These are phyloP conservation scores for Drosophila neocordata DNA, from an alignment of 1,140 invertebrate species.

Conservation along the genomic window DNA sequence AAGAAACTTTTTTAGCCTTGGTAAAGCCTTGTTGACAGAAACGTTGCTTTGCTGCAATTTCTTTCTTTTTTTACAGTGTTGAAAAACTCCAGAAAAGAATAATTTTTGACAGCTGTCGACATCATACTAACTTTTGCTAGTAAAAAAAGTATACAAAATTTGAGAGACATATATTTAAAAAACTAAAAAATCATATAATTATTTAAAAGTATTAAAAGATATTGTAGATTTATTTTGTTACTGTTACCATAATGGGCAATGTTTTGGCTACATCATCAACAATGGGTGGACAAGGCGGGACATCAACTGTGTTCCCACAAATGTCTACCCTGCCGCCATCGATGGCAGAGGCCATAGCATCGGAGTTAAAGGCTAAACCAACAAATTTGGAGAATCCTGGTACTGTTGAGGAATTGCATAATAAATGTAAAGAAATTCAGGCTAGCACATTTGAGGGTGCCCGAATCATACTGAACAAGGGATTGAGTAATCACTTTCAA, in stretches of 20 bases:
- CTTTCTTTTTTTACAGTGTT: background rate
- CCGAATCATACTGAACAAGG: slow-evolving; percentile 97
- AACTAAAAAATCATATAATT: background rate
- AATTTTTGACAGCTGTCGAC: background rate
- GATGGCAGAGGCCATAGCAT: slow-evolving; percentile 41
- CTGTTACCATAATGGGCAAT: slow-evolving; percentile 84
- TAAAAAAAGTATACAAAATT: slow-evolving; percentile 18
- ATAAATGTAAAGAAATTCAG: slow-evolving; percentile 98
- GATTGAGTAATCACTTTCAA: slow-evolving; percentile 98
- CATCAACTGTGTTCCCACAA: background rate
- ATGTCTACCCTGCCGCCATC: slow-evolving; percentile 74
- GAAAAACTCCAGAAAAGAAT: background rate
- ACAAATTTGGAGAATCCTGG: slow-evolving; percentile 91
- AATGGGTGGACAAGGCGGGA: slow-evolving; percentile 34
- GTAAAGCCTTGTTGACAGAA: too few relatives aligned
- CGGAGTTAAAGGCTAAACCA: slow-evolving; percentile 36
- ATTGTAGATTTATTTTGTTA: background rate
- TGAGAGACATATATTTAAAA: background rate
- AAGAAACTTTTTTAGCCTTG: too few relatives aligned
- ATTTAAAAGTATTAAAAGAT: slow-evolving; percentile 15
- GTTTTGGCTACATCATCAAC: slow-evolving; percentile 84
- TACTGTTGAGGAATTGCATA: slow-evolving; percentile 97
- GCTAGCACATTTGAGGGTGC: slow-evolving; percentile 98
- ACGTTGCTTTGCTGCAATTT: too few relatives aligned
- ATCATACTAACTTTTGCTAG: background rate